phyloP scores from a whole-genome alignment of 2,888 invertebrate species.

The Xanthorhoe designata region DNA sequence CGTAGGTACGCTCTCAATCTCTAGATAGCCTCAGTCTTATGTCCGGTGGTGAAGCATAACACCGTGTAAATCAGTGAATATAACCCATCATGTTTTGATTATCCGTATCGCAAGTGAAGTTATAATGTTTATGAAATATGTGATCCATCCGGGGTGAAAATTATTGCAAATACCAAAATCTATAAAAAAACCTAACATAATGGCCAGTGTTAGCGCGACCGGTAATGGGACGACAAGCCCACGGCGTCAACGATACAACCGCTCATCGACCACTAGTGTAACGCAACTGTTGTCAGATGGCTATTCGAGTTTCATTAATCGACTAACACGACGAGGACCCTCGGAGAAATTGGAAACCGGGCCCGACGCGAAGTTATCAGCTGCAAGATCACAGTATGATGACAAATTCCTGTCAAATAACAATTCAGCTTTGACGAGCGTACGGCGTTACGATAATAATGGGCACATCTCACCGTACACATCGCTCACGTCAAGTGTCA shows the following conservation, averaged over 20 bases:
- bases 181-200: slow-evolving; percentile 48
- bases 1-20: slow-evolving; percentile 78
- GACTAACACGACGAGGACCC: slow-evolving; percentile 91
- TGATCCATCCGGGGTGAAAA: slow-evolving; percentile 72
- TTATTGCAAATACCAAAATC: slow-evolving; percentile 46
- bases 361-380: slow-evolving; percentile 65
- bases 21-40: slow-evolving; percentile 74
- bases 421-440: slow-evolving; percentile 68
- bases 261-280: slow-evolving; percentile 92
- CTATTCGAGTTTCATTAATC: slow-evolving; percentile 93
- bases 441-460: slow-evolving; percentile 77
- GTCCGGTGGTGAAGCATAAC: slow-evolving; percentile 63
- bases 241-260: slow-evolving; percentile 90
- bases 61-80: slow-evolving; percentile 51
- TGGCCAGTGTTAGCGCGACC: slow-evolving; percentile 73
- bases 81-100: slow-evolving; percentile 45
- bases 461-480: slow-evolving; percentile 75
- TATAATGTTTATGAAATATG: slow-evolving; percentile 70
- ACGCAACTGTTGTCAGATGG: slow-evolving; percentile 94
- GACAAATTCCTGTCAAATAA: slow-evolving; percentile 72
- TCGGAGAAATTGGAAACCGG: slow-evolving; percentile 87
- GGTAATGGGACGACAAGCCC: slow-evolving; percentile 76
- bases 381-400: slow-evolving; percentile 72
- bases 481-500: slow-evolving; percentile 63
- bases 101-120: slow-evolving; percentile 56